phyloP scores from a whole-genome alignment of 2,113 vertebrate genomes.

The Microcebus ravelobensis region DNA sequence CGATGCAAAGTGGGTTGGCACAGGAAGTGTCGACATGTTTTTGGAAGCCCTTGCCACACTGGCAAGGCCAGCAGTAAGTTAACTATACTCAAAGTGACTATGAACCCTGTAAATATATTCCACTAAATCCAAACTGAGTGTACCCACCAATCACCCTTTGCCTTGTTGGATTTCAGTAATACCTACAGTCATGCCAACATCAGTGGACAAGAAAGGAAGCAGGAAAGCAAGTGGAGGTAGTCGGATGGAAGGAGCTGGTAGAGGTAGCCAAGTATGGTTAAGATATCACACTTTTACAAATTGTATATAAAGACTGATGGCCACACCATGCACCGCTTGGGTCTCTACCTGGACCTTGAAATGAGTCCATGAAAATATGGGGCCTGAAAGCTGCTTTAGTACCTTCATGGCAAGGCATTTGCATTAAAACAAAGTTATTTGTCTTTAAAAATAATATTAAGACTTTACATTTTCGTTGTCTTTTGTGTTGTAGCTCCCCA shows the following conservation, averaged over 20 bases:
- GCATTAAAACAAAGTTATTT: background rate
- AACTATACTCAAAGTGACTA: background rate
- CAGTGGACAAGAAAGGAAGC: rapidly evolving
- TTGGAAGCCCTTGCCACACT: background rate
- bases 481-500: rapidly evolving
- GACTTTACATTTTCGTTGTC: too few relatives aligned
- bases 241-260: background rate
- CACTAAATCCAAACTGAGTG: background rate
- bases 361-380: rapidly evolving
- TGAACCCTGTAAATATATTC: background rate
- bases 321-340: rapidly evolving
- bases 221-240: rapidly evolving
- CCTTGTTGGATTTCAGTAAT: background rate
- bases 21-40: background rate
- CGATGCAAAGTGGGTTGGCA: background rate
- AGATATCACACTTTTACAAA: background rate
- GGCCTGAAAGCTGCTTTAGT: background rate
- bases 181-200: background rate
- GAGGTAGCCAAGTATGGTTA: background rate
- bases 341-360: background rate
- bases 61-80: background rate
- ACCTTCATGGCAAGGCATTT: background rate
- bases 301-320: background rate
- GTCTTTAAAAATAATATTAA: background rate
- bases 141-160: background rate